phyloP scores from a whole-genome alignment of 2,113 vertebrate species.

The Eubucco bourcierii region DNA sequence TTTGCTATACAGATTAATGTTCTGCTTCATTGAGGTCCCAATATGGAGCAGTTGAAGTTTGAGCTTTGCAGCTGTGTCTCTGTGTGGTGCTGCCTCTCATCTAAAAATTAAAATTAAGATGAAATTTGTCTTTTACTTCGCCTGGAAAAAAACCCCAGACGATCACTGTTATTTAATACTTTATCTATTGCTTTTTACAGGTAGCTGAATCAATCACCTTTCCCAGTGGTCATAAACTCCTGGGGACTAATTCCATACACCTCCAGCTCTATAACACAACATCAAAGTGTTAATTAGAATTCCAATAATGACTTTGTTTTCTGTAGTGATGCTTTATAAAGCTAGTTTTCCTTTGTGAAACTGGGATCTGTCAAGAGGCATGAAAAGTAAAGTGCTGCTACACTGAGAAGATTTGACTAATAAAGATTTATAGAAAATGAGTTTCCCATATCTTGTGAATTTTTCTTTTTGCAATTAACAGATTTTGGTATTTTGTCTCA shows the following conservation, averaged over 20 bases:
- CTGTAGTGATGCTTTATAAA: background rate
- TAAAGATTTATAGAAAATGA: background rate
- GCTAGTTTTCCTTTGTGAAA: conserved; percentile 3
- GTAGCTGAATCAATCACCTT: conserved; percentile 49
- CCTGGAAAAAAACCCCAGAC: background rate
- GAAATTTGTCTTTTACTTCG: conserved; percentile 53
- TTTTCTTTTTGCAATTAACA: background rate
- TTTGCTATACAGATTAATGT: conserved; percentile 70
- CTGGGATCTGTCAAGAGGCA: background rate
- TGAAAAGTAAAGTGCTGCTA: background rate
- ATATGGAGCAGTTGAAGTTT: conserved; percentile 48
- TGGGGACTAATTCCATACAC: conserved; percentile 16
- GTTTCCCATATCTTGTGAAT: background rate
- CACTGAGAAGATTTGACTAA: background rate
- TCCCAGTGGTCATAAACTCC: background rate
- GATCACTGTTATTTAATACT: background rate
- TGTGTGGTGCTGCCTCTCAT: conserved; percentile 55
- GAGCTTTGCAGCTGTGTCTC: conserved; percentile 64
- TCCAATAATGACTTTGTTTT: background rate
- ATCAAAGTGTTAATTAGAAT: background rate
- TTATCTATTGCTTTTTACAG: conserved; percentile 32
- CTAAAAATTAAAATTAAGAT: conserved; percentile 57
- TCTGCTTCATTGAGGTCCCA: conserved; percentile 63
- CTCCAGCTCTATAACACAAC: background rate
- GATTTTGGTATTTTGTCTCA: background rate